Evolutionary conservation across 2,888 invertebrate species (phyloP), one percentile per base, ranked within the genome.

Genomic region (Tachina fera): DNA sequence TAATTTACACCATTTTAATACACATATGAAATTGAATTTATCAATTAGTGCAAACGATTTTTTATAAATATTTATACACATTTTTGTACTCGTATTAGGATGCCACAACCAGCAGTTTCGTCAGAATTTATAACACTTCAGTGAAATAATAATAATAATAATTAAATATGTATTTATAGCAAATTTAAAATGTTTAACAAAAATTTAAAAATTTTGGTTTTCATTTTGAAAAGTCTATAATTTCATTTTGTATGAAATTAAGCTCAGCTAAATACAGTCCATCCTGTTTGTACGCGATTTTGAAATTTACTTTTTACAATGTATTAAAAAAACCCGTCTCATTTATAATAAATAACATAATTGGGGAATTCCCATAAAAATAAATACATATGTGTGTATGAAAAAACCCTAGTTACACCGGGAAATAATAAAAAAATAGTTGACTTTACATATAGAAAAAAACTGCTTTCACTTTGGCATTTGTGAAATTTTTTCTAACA

Each of bases 161-260:
- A 31, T 31, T 31, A 31, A 31, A 31, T 31, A 31, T 4, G 4
- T 31, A 31, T 31, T 2, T 53, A 53, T 14, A 61, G 19, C 45
- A 49, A 41, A 58, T 61, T 49, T 13, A 41, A 14, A 68, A 39
- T 14, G 19, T 71, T 11, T 75, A 11, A 31, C 39, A 14, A 16
- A 67, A 68, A 45, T 70, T 45, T 58, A 11, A 14, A n/a, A 19
- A 31, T 56, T 63, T 47, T 45, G 70, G 43, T 51, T 49, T 31
- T 68, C 11, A 16, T 60, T 58, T 41, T 10, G 22, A 51, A 61
- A 39, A 79, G 68, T 51, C 76, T 70, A 76, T 70, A 41, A 68
- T 70, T 68, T 67, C 11, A 72, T 72, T 68, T 49, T 77, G 58
- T 67, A 31, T 31, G 81, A 84, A 81, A 53, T 77, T 72, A 81